Evolutionary conservation across 2,888 invertebrate genomes (phyloP).

Genomic region (Thyatira batis): DNA sequence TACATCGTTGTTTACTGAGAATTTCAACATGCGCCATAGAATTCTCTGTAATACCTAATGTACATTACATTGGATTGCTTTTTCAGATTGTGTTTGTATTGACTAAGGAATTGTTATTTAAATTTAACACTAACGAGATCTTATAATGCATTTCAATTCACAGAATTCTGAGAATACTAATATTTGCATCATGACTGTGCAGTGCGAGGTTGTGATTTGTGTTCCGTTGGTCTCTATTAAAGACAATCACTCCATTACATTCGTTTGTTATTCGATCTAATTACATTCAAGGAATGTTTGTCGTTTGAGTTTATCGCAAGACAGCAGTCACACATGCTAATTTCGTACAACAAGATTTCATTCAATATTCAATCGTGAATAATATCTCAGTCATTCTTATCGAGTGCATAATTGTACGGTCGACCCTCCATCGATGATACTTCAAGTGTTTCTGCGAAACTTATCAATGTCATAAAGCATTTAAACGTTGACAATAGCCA

Average conservation of each 20-base stretch:
- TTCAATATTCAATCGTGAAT: neutral
- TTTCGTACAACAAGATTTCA: neutral
- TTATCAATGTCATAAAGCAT: slow-evolving; percentile 40
- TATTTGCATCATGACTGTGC: too few relatives aligned
- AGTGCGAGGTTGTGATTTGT: too few relatives aligned
- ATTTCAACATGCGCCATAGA: slow-evolving; percentile 4
- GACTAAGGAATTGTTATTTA: neutral
- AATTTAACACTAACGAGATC: neutral
- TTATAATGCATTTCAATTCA: neutral
- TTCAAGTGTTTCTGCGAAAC: slow-evolving; percentile 33
- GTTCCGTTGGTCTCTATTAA: too few relatives aligned
- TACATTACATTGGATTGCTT: neutral
- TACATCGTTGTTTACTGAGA: neutral
- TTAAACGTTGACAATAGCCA: slow-evolving; percentile 53
- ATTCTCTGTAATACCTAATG: neutral
- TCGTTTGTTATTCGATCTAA: neutral
- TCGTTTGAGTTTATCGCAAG: neutral
- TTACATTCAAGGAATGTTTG: neutral
- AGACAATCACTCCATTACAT: neutral
- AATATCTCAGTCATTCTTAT: neutral
- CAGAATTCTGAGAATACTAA: too few relatives aligned
- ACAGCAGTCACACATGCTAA: neutral
- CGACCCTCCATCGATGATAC: slow-evolving; percentile 22
- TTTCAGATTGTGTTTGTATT: neutral
- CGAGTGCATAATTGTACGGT: slow-evolving; percentile 13